Evolutionary conservation across 2,888 invertebrate genomes (phyloP).

Genomic region (Euclidia mi): DNA sequence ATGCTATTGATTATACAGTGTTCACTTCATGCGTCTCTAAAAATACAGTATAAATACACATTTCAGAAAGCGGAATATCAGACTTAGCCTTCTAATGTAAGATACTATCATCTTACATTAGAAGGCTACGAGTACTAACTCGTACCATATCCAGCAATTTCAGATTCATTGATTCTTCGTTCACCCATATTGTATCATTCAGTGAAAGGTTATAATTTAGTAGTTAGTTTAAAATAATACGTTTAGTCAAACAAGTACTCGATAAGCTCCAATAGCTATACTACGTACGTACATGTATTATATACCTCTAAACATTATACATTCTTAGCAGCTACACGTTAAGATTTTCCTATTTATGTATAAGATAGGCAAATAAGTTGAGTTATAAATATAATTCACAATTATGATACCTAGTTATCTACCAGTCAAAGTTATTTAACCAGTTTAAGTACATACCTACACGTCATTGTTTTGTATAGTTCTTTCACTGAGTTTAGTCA

Average conservation of each 20-base stretch:
- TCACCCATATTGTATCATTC: slow-evolving; percentile 16
- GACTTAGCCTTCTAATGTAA: background rate
- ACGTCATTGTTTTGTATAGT: slow-evolving; percentile 30
- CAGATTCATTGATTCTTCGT: background rate
- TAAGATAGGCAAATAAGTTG: slow-evolving; percentile 35
- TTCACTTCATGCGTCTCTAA: slow-evolving; percentile 3
- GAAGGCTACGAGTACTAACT: too few species aligned
- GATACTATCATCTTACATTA: background rate
- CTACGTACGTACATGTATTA: slow-evolving; percentile 20
- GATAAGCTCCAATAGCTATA: slow-evolving; percentile 21
- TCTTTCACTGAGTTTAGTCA: slow-evolving; percentile 24
- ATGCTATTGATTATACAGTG: background rate
- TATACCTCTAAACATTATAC: slow-evolving; percentile 50
- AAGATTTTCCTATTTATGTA: slow-evolving; percentile 26
- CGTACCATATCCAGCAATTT: too few species aligned
- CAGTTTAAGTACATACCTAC: slow-evolving; percentile 18
- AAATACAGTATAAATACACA: slow-evolving; percentile 22
- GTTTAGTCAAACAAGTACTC: slow-evolving; percentile 26
- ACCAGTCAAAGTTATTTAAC: slow-evolving; percentile 30
- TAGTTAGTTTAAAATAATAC: slow-evolving; percentile 32
- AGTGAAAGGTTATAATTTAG: slow-evolving; percentile 16
- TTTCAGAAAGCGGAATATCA: slow-evolving; percentile 20
- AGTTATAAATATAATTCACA: slow-evolving; percentile 44
- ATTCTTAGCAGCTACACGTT: slow-evolving; percentile 42
- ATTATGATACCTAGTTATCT: slow-evolving; percentile 36